A percentile compares a stretch with the other conserved stretches of the same genome.
Evolutionary conservation across 2,888 invertebrate species (phyloP).

Genomic region (Melikaiella ostensackeni): DNA sequence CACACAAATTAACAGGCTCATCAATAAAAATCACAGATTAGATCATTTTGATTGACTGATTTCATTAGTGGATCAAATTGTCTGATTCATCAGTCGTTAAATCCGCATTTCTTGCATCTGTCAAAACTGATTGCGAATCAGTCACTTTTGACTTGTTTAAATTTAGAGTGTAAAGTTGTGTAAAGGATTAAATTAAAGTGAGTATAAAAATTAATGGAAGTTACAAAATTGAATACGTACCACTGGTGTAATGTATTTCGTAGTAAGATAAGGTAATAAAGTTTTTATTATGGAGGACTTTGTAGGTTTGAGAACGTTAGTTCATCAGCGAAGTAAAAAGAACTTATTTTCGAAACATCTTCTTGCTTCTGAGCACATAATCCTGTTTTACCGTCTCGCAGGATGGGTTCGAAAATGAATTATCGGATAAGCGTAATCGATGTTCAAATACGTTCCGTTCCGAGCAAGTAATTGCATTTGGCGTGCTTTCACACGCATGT

Average conservation of each 20-base stretch:
- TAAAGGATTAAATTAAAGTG: no score
- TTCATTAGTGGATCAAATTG: no score
- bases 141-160: no score
- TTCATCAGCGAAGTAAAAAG: neutral
- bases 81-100: no score
- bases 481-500: slow-evolving; percentile 44
- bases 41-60: no score
- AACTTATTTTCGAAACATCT: neutral
- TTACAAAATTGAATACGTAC: slow-evolving; percentile 2
- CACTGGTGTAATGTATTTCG: slow-evolving; percentile 1
- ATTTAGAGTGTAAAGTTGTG: no score
- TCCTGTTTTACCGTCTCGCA: neutral
- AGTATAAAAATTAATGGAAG: neutral
- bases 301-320: neutral
- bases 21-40: no score
- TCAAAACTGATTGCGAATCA: no score
- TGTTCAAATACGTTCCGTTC: slow-evolving; percentile 51
- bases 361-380: slow-evolving; percentile 13
- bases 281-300: neutral
- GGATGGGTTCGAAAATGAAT: slow-evolving; percentile 46
- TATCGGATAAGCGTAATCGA: slow-evolving; percentile 56
- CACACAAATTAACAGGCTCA: no score
- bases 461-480: slow-evolving; percentile 48
- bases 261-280: neutral
- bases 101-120: no score